Percentiles rank a stretch among this genome's conserved stretches.
These are phyloP conservation scores for Dicycla oo DNA, from an alignment of 2,888 invertebrate species.

Conservation along the genomic window DNA sequence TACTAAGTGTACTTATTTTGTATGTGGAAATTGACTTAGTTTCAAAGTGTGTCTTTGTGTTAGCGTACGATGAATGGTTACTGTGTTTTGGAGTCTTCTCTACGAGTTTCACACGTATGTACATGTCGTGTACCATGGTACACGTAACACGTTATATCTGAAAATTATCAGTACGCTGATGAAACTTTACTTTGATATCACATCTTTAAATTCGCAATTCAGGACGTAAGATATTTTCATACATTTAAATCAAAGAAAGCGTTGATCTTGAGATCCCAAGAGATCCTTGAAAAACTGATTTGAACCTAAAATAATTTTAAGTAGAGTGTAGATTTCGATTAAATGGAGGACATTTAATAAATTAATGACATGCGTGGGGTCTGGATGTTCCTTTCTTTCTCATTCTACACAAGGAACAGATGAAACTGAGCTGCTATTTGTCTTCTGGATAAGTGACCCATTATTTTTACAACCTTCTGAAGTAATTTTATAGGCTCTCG, in stretches of 20 bases:
- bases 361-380: background rate
- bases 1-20: conserved; percentile 58
- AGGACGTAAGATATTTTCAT: background rate
- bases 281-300: conserved; percentile 1
- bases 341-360: background rate
- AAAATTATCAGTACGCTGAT: too few relatives aligned
- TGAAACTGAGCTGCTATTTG: background rate
- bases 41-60: conserved; percentile 42
- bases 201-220: background rate
- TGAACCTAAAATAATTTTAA: background rate
- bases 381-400: background rate
- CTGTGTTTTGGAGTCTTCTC: conserved; percentile 17
- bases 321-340: background rate
- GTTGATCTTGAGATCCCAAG: background rate
- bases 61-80: conserved; percentile 40
- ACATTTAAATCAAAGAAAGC: background rate
- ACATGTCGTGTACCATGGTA: too few relatives aligned
- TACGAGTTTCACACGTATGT: conserved; percentile 6
- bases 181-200: background rate
- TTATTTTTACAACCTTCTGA: conserved; percentile 1
- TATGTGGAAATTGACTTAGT: conserved; percentile 53
- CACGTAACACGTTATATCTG: too few relatives aligned
- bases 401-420: background rate
- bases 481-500: background rate
- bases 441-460: background rate